Evolutionary conservation across 2,888 invertebrate genomes (phyloP), one percentile per base, ranked within the genome.

Genomic region (Dolichomitus sp.): DNA sequence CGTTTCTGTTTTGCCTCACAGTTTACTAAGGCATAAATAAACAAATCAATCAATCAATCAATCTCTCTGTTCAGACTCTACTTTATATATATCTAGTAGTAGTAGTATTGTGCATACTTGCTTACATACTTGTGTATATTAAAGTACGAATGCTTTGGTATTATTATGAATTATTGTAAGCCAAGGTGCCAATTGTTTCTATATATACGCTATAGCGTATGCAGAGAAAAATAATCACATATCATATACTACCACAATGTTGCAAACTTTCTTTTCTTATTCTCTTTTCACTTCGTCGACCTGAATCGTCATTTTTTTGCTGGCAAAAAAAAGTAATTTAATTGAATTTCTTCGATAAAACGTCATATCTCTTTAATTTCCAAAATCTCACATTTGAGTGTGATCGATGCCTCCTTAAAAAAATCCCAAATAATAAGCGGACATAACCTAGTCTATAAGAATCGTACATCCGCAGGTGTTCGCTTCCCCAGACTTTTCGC

Each of bases 401-500:
- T 37, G 37, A 37, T 37, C 37, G 37, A 37, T 37, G 37, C 9
- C 9, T 37, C 9, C 9, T 37, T 0, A 9, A 37, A n/a, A 3
- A 11, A 45, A 45, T 23, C 0, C 11, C 0, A 50, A 50, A 50
- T 17, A 6, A 12, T 3, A 19, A 7, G 7, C 17, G 5, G 6
- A 9, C 4, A 17, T 50, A n/a, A 17, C 19, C 17, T 19, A n/a
- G 4, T 6, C 19, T 7, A 11, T 6, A 37, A 40, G 61, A 61
- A 79, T 79, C 17, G 57, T 12, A 23, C 48, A 14, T 23, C 23
- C 77, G 73, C 81, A 78, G 78, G 77, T 54, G 63, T 63, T 19
- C 7, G 50, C 11, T 33, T 50, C 48, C 37, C 9, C 7, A 14
- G 76, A 65, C 63, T 52, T 69, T 81, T 78, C 83, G 74, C 48